Evolutionary conservation across 2,797 vertebrate species (phyloP).

Genomic region (Enteromius trimaculatus): DNA sequence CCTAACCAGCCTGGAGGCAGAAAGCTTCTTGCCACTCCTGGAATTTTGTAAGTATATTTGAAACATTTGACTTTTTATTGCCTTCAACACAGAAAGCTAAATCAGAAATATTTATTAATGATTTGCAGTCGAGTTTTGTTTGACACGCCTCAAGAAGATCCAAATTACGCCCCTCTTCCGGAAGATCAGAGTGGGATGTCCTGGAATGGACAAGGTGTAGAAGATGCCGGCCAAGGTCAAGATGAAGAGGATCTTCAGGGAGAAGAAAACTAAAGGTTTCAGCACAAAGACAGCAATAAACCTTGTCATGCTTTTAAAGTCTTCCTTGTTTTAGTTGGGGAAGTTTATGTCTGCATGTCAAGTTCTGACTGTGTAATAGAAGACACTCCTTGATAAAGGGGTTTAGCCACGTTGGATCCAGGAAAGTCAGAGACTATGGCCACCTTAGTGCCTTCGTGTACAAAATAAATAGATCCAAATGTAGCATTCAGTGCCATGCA

Average conservation of each 20-base stretch:
- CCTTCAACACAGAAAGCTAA: neutral
- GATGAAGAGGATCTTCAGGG: slow-evolving; percentile 26
- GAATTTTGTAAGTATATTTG: slow-evolving; percentile 84
- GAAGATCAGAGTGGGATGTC: slow-evolving; percentile 76
- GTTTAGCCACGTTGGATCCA: slow-evolving; percentile 2
- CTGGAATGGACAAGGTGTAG: slow-evolving; percentile 23
- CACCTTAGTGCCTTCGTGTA: slow-evolving; percentile 26
- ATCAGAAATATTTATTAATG: neutral
- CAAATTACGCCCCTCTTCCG: slow-evolving; percentile 93
- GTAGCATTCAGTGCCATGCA: slow-evolving; percentile 23
- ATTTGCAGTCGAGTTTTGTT: slow-evolving; percentile 90
- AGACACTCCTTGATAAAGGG: neutral
- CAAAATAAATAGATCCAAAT: slow-evolving; percentile 6
- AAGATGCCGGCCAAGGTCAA: slow-evolving; percentile 4
- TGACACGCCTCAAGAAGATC: slow-evolving; percentile 91
- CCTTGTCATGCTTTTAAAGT: neutral
- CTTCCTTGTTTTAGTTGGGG: neutral
- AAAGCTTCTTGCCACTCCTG: slow-evolving; percentile 91
- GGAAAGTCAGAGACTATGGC: neutral
- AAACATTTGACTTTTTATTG: neutral
- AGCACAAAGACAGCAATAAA: slow-evolving; percentile 5
- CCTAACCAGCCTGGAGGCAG: slow-evolving; percentile 95
- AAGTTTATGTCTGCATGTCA: neutral
- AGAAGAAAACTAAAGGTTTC: slow-evolving; percentile 27
- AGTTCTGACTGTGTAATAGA: slow-evolving; percentile 2